Evolutionary conservation across 2,113 vertebrate species (phyloP), one percentile per base, ranked within the genome.

Genomic region (Sturnira hondurensis): DNA sequence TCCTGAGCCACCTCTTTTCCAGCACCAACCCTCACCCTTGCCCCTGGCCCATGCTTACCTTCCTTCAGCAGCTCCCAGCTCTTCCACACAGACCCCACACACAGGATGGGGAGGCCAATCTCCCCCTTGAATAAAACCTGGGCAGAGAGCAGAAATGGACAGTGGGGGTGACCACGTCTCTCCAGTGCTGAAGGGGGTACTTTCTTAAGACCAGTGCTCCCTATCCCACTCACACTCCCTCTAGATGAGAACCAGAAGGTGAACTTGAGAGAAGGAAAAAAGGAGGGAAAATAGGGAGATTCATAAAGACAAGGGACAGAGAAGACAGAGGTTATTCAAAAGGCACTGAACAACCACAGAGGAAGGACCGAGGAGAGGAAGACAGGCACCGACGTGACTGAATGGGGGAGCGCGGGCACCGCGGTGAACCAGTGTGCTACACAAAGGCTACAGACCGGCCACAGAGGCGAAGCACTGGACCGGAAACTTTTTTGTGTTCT

Each of bases 41-140:
- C 7, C 36, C 11, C 1, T 1, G 2, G 4, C 0, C 16, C 10
- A 15, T 9, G 4, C 99, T 98, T 95, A 99, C 99, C 99, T 76
- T 98, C 97, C 96, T 97, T 99, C 95, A 99, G 97, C 22, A 99
- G 97, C 19, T 99, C 98, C 99, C 99, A 99, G 98, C 99, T 99
- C 50, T 98, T 99, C 99, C 99, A 99, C 90, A 99, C 99, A 0
- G 99, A 99, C 56, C 99, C 99, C 94, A 99, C 99, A n/a, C 99
- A 99, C 70, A 99, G 96, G 78, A 99, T 98, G n/a, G 99, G 99
- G 47, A 99, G 98, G 13, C 99, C 99, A 31, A 97, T 96, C 22
- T 98, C 97, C 0, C 98, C 98, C 3, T 77, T 93, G 96, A 99
- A 98, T 22, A 99, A 98, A 67, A 97, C 97, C 99, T 99, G 81